Conservation (phyloP, 2,797 vertebrate genomes). For the Brachyrhaphis roseni region DNA sequence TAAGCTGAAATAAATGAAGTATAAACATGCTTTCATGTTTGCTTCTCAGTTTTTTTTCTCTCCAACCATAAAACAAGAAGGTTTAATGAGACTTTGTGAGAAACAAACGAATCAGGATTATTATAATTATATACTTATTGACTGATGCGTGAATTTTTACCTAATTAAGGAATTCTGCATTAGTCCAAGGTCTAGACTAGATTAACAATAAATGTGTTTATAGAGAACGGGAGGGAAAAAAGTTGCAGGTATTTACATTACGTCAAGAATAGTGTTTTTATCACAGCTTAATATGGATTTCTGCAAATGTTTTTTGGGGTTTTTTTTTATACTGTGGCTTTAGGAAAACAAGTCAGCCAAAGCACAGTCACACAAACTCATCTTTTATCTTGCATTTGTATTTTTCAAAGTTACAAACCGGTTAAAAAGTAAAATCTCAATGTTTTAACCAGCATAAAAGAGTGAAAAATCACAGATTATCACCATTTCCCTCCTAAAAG, state of each 20-base stretch:
- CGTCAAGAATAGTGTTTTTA: not conserved
- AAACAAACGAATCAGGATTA: not conserved
- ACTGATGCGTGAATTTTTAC: not conserved
- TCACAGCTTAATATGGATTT: constrained; percentile 7
- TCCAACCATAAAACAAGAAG: not conserved
- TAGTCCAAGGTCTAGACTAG: not conserved
- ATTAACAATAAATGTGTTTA: not conserved
- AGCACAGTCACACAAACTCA: not conserved
- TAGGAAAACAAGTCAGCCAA: constrained; percentile 15
- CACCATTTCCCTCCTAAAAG: constrained; percentile 21
- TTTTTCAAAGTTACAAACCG: constrained; percentile 16
- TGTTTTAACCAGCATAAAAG: constrained; percentile 12
- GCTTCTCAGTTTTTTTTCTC: no score
- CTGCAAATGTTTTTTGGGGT: constrained; percentile 27
- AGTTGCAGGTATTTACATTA: not conserved
- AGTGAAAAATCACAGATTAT: constrained; percentile 25
- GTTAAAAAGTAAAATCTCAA: constrained; percentile 1
- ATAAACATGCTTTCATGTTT: not conserved
- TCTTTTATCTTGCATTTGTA: constrained; percentile 12
- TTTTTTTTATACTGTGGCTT: not conserved
- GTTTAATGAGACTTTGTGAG: not conserved
- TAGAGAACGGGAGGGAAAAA: not conserved
- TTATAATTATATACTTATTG: not conserved
- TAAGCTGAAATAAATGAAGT: not conserved
- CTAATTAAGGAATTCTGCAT: not conserved